Evolutionary conservation across 2,797 vertebrate species (phyloP).

Genomic region (Streptopelia turtur): DNA sequence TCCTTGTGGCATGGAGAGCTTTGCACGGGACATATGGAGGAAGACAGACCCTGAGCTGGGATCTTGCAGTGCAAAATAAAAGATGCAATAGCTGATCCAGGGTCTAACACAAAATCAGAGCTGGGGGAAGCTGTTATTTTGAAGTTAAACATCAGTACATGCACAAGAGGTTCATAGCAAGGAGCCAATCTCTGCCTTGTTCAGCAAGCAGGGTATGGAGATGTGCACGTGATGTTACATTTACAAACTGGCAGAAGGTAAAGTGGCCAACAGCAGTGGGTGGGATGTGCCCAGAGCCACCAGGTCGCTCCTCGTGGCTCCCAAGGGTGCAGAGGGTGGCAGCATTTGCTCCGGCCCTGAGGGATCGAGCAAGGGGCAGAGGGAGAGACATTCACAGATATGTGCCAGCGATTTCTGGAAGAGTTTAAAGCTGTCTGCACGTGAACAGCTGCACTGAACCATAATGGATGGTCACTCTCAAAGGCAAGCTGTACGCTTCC

Average conservation of each 20-base stretch:
- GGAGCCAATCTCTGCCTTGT: neutral
- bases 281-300: neutral
- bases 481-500: constrained; percentile 34
- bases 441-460: constrained; percentile 82
- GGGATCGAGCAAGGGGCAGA: neutral
- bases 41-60: neutral
- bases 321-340: neutral
- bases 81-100: neutral
- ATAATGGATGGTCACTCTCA: constrained; percentile 65
- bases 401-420: constrained; percentile 81
- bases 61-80: neutral
- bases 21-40: neutral
- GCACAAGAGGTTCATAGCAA: neutral
- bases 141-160: neutral
- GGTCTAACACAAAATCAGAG: neutral
- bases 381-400: constrained; percentile 56
- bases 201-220: neutral
- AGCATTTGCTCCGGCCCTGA: neutral
- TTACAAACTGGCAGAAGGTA: neutral
- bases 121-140: neutral
- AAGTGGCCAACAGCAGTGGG: neutral
- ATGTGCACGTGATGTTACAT: accelerated
- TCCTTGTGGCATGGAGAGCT: neutral
- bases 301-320: neutral
- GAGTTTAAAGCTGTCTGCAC: constrained; percentile 80